Evolutionary conservation across 2,113 vertebrate genomes (phyloP).

Genomic region (Calidris pygmaea): DNA sequence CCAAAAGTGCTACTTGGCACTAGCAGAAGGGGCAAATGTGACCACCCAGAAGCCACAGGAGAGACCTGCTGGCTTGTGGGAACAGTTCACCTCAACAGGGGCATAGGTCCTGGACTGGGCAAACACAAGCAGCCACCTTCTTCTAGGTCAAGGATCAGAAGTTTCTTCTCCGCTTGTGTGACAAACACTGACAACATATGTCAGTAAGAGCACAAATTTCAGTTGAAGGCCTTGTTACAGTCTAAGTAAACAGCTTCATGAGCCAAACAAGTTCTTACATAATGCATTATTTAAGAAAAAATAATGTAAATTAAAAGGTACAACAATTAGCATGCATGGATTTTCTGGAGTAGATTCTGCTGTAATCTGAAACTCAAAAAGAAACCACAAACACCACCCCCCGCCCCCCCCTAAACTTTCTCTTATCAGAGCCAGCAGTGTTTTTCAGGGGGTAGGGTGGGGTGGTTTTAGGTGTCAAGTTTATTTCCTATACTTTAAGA

Average conservation of each 20-base stretch:
- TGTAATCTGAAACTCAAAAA: neutral
- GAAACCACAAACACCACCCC: neutral
- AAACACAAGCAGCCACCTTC: neutral
- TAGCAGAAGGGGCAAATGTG: neutral
- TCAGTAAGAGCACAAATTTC: rapidly evolving
- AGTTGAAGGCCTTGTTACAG: neutral
- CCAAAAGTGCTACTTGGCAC: rapidly evolving
- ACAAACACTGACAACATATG: neutral
- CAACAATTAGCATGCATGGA: rapidly evolving
- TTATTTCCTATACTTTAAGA: neutral
- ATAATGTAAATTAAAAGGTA: neutral
- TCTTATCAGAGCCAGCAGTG: neutral
- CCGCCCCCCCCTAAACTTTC: neutral
- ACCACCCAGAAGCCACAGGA: rapidly evolving
- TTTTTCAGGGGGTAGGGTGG: neutral
- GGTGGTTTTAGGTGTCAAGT: neutral
- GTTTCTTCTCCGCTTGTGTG: neutral
- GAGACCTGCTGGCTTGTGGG: rapidly evolving
- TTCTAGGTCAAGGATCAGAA: too few relatives aligned
- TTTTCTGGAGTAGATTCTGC: neutral
- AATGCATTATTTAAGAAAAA: neutral
- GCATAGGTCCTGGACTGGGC: rapidly evolving
- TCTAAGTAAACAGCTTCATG: neutral
- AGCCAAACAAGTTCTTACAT: neutral
- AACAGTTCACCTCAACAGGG: neutral